Evolutionary conservation across 2,888 invertebrate species (phyloP).

Genomic region (Dilophus febrilis): DNA sequence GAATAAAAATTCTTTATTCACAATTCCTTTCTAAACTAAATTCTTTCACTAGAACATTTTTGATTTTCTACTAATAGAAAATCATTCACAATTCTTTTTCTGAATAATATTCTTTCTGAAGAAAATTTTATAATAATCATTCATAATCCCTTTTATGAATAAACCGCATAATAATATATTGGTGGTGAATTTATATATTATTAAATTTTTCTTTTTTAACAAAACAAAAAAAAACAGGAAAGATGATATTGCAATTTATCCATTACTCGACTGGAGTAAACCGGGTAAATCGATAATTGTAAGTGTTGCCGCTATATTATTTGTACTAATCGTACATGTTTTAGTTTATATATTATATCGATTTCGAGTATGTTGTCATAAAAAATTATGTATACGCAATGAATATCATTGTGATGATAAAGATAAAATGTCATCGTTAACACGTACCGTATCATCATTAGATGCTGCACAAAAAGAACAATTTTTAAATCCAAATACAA

Average conservation of each 20-base stretch:
- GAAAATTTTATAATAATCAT: no score
- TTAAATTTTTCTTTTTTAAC: no score
- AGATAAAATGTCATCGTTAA: constrained; percentile 20
- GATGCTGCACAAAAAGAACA: constrained; percentile 29
- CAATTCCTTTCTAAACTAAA: no score
- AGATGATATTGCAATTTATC: constrained; percentile 50
- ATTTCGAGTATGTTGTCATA: constrained; percentile 31
- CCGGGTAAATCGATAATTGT: constrained; percentile 41
- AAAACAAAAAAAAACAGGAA: no score
- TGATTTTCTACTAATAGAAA: no score
- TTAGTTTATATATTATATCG: constrained; percentile 37
- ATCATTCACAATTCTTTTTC: no score
- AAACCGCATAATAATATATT: not conserved
- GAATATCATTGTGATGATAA: constrained; percentile 17
- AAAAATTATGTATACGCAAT: constrained; percentile 26
- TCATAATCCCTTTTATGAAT: no score
- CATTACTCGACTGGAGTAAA: constrained; percentile 56
- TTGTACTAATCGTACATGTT: constrained; percentile 42
- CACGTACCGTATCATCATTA: constrained; percentile 27
- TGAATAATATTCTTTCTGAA: no score
- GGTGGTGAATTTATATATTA: no score
- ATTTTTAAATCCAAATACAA: constrained; percentile 30
- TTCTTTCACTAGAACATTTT: no score
- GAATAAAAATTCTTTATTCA: no score
- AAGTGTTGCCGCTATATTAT: constrained; percentile 38